Evolutionary conservation across 2,113 vertebrate species (phyloP).

Genomic region (Phrynosoma blainvillii): DNA sequence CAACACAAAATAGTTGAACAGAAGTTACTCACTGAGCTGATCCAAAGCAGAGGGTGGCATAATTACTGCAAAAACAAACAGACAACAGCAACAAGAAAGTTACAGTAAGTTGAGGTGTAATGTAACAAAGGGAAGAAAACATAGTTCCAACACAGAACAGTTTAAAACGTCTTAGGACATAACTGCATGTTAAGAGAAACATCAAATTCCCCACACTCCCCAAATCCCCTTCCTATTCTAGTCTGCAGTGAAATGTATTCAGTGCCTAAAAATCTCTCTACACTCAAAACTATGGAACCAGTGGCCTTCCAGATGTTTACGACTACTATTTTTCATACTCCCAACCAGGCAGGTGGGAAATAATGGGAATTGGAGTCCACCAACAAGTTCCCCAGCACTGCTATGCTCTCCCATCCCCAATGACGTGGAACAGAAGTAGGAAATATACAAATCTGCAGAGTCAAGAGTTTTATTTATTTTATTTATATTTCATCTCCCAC

Average conservation of each 20-base stretch:
- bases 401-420: not conserved
- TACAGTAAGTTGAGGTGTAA: constrained; percentile 28
- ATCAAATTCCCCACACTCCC: no score
- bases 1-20: not conserved
- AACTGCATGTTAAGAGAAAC: not conserved
- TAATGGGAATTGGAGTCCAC: no score
- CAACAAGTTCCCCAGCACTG: no score
- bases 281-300: no score
- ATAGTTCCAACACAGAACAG: not conserved
- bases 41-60: constrained; percentile 98
- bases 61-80: constrained; percentile 84
- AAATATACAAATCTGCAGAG: not conserved
- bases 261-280: not conserved
- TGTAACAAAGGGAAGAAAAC: not conserved
- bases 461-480: no score
- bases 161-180: not conserved
- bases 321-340: not conserved
- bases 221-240: no score
- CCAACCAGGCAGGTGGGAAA: not conserved
- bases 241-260: not conserved
- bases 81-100: constrained; percentile 28
- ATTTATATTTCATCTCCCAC: no score
- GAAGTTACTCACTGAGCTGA: constrained; percentile 93
- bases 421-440: not conserved
- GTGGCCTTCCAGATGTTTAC: not conserved